Base-by-base conservation (phyloP, 2,113 vertebrate species). In the Lynx canadensis region DNA sequence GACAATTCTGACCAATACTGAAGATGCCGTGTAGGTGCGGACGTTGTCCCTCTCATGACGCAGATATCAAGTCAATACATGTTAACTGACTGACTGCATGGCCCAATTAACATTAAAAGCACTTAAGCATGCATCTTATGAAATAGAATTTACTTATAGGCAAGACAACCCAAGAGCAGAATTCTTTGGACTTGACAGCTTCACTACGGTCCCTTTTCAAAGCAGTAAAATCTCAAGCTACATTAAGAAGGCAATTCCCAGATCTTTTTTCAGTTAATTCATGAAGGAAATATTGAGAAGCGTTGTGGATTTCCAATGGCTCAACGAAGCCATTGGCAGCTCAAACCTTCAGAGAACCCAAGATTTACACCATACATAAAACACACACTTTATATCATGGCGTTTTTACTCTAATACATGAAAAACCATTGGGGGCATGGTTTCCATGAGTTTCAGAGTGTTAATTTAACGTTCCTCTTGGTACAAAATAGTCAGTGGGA, bases 21-120 rank as follows among this genome's bases (percentile, higher is more conserved):
- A 81, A 73, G 84, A 31, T 27, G 41, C 2, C 1, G 8, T n/a
- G n/a, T 3, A 21, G 60, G n/a, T 19, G 16, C 2, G 27, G 33
- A n/a, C 0, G 2, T 3, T 23, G 19, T 38, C 1, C 12, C 52
- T 68, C 7, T 0, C 4, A 4, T 5, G 19, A 0, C 2, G 10
- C 1, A 38, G 25, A 21, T 55, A 12, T 19, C 7, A 36, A 63
- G 57, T n/a, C 18, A 33, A 7, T 68, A 25, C 29, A 60, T 65
- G 50, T 48, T 94, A 16, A 55, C 6, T 78, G 36, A 68, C 16
- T 29, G 23, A 10, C 10, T 55, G 3, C n/a, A 31, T 41, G 31
- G 87, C 31, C 7, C 27, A 41, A 11, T 6, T 36, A 55, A 50
- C 31, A 79, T 16, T 50, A n/a, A 63, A 71, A 31, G 2, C 31